Base-by-base conservation (phyloP, 2,888 invertebrate species). In the Spilosoma lubricipeda region DNA sequence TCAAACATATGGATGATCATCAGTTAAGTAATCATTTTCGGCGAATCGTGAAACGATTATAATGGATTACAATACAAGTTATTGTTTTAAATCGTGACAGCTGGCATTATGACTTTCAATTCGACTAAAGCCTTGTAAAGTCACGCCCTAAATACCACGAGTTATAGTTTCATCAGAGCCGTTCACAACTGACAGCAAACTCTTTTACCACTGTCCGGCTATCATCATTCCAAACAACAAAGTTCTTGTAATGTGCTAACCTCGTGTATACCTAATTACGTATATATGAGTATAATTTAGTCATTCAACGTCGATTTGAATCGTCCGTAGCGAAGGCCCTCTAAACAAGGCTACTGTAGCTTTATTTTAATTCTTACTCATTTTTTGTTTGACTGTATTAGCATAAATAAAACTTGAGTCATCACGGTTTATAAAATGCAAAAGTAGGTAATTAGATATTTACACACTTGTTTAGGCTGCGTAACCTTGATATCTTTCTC, bases 131-230 rank as follows among this genome's bases (percentile, higher is more conserved):
- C 90, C 91, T 91, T 90, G 90, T 88, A 77, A 85, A 87, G 90
- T 92, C 91, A 93, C 89, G 93, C 90, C 88, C 93, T 93, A 86
- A 92, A 92, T 92, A 91, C 83, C 86, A 79, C 85, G 81, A 83
- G 76, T 74, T 81, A 75, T 77, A 81, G 85, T 90, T 89, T 87
- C 88, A 85, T 87, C 85, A 89, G 80, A 81, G 78, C 76, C 74
- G 80, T 84, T 83, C 72, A 78, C 72, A 74, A 80, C 79, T 56
- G 59, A 73, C 45, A 78, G 5, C 63, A 30, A 48, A 78, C 36
- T 72, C 45, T 64, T 74, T 73, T 70, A 75, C 77, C 73, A 80
- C 66, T 70, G 69, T 70, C 74, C 27, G 33, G 33, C 33, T 67
- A 63, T 67, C n/a, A 8, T 30, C 13, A 70, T 20, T 65, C 42